Evolutionary conservation across 2,113 vertebrate species (phyloP).

Genomic region (Pygoscelis adeliae): DNA sequence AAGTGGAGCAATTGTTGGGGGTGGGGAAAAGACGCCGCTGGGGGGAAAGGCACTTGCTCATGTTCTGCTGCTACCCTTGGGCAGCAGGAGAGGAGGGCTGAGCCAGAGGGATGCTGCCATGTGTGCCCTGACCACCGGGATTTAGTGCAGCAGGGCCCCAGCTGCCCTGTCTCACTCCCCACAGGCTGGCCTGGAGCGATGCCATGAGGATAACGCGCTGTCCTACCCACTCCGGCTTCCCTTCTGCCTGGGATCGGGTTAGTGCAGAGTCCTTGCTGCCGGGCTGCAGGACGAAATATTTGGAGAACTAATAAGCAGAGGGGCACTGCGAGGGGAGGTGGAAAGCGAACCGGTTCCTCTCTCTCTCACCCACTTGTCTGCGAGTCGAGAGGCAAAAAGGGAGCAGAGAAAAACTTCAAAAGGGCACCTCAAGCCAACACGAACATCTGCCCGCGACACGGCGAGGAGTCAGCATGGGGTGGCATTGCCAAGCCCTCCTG

Average conservation of each 20-base stretch:
- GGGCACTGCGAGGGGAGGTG: conserved; percentile 33
- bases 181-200: background rate
- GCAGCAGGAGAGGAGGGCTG: background rate
- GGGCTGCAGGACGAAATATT: background rate
- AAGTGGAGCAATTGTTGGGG: background rate
- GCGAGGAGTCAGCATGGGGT: rapidly evolving
- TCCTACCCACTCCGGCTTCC: background rate
- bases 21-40: background rate
- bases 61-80: rapidly evolving
- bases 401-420: background rate
- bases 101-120: background rate
- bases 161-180: background rate
- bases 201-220: background rate
- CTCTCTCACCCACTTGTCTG: background rate
- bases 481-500: background rate
- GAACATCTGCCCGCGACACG: rapidly evolving
- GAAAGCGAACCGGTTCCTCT: background rate
- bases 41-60: rapidly evolving
- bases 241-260: background rate
- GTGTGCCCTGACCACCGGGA: background rate
- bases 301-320: conserved; percentile 56
- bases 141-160: background rate
- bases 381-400: background rate
- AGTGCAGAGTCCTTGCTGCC: background rate
- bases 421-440: background rate